Percentiles rank a stretch among this genome's conserved stretches.
Conservation (phyloP, 2,888 invertebrate species). For the Gymnoscelis rufifasciata region DNA sequence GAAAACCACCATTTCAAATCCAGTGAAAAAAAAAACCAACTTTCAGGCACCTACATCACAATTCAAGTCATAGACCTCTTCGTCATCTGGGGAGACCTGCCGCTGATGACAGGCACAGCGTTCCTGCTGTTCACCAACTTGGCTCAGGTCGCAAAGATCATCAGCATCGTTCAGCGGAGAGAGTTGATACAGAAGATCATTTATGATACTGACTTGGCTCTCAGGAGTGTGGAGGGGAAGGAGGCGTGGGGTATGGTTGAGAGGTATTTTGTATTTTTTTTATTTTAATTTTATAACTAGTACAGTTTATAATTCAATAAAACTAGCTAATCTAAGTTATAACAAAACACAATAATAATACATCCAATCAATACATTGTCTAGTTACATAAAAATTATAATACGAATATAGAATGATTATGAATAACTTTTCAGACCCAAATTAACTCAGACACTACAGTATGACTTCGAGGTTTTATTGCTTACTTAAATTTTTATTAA, state of each 20-base stretch:
- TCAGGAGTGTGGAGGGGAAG: conserved; percentile 33
- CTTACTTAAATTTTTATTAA: too few species aligned
- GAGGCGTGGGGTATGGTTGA: conserved; percentile 48
- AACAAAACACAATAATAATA: too few species aligned
- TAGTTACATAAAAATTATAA: too few species aligned
- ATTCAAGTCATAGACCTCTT: conserved; percentile 69
- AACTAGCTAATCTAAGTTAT: too few species aligned
- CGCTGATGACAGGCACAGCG: conserved; percentile 65
- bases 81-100: conserved; percentile 66
- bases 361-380: too few species aligned
- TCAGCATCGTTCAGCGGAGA: conserved; percentile 48
- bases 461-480: too few species aligned
- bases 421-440: too few species aligned
- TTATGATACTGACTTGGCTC: conserved; percentile 38
- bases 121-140: conserved; percentile 69
- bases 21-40: not conserved
- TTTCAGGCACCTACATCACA: conserved; percentile 58
- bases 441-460: too few species aligned
- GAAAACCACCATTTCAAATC: not conserved
- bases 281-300: too few species aligned
- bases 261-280: too few species aligned
- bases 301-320: too few species aligned
- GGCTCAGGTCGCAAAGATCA: conserved; percentile 61
- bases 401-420: too few species aligned
- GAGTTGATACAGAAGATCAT: conserved; percentile 46